phyloP scores from a whole-genome alignment of 2,797 vertebrate genomes.

The Meda fulgida region DNA sequence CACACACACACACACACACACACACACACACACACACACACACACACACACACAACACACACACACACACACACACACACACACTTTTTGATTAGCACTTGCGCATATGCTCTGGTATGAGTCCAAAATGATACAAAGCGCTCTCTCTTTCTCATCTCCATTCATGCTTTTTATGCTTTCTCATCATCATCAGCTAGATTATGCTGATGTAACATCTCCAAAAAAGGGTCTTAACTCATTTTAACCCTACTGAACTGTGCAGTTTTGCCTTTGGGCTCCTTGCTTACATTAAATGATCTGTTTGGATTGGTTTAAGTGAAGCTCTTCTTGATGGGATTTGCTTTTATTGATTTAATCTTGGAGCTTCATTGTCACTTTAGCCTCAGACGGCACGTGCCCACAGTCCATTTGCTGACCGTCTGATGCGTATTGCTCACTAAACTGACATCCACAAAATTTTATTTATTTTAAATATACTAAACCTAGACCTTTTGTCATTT shows the following conservation, averaged over 20 bases:
- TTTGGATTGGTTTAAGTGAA: constrained; percentile 20
- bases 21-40: constrained; percentile 3
- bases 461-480: not conserved
- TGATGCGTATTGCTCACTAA: not conserved
- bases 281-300: constrained; percentile 3
- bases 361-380: not conserved
- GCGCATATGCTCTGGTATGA: not conserved
- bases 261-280: not conserved
- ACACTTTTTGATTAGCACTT: constrained; percentile 9
- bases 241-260: not conserved
- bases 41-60: not conserved
- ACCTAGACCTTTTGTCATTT: not conserved
- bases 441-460: not conserved
- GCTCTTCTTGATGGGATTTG: constrained; percentile 4
- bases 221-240: constrained; percentile 19
- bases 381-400: not conserved
- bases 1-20: not conserved
- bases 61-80: not conserved
- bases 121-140: constrained; percentile 3
- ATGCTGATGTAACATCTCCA: constrained; percentile 8
- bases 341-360: constrained; percentile 3
- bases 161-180: constrained; percentile 19
- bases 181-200: constrained; percentile 22
- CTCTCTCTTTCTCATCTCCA: not conserved
- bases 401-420: constrained; percentile 6